These are phyloP conservation scores for Leucoraja erinaceus DNA, from an alignment of 2,113 vertebrate species.

Conservation along the genomic window DNA sequence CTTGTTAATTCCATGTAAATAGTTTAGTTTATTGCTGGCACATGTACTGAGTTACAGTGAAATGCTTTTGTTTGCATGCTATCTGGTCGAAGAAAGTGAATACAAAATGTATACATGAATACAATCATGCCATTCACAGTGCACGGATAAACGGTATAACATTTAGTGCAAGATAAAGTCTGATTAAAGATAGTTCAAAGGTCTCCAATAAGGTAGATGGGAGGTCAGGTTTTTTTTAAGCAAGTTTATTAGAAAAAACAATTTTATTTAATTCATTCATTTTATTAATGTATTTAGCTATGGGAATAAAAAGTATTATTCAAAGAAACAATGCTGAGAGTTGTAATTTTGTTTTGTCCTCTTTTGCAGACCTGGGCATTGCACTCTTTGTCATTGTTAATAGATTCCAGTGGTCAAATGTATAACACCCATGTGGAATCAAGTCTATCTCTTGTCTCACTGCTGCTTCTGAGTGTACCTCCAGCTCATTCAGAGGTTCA, in stretches of 20 bases:
- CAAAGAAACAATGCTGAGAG: not conserved
- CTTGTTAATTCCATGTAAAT: not conserved
- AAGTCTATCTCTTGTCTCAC: conserved; percentile 71
- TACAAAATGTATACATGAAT: no score
- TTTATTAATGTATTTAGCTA: not conserved
- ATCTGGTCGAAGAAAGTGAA: no score
- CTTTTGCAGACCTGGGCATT: conserved; percentile 74
- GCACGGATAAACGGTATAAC: no score
- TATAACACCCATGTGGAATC: conserved; percentile 71
- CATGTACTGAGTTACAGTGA: no score
- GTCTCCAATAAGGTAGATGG: no score
- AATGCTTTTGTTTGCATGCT: no score
- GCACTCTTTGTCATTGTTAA: conserved; percentile 73
- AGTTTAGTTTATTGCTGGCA: not conserved
- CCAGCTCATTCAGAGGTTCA: conserved; percentile 77
- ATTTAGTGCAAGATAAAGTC: no score
- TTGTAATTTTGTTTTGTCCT: conserved; percentile 33
- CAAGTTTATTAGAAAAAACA: not conserved
- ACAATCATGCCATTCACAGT: no score
- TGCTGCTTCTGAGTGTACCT: conserved; percentile 70
- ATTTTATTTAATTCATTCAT: not conserved
- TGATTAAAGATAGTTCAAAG: no score
- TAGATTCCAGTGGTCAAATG: conserved; percentile 74
- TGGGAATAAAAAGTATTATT: not conserved
- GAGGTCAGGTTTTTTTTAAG: not conserved